phyloP scores from a whole-genome alignment of 2,888 invertebrate genomes.

The Ichneumoninae sp. region DNA sequence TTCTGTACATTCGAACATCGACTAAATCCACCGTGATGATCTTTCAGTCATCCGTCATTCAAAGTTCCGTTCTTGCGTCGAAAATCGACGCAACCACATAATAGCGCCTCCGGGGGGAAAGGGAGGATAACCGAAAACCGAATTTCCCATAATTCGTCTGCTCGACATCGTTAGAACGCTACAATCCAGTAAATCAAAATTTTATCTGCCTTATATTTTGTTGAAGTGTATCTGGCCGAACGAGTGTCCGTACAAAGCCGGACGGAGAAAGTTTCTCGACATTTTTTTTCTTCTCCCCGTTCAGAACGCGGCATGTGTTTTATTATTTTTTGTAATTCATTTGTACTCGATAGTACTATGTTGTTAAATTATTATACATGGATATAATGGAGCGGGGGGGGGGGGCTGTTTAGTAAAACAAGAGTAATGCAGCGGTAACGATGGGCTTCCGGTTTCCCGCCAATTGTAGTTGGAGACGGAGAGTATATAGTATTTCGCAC shows the following conservation, averaged over 20 bases:
- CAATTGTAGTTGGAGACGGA: neutral
- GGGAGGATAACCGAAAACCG: conserved; percentile 9
- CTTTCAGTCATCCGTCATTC: neutral
- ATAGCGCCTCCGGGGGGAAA: too few species aligned
- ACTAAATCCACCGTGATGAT: neutral
- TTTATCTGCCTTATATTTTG: too few species aligned
- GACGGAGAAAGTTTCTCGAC: conserved; percentile 19
- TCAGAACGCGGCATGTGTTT: too few species aligned
- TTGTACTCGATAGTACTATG: neutral
- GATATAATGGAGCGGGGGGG: neutral
- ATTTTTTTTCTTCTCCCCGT: neutral
- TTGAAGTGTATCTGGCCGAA: too few species aligned
- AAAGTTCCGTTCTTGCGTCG: too few species aligned
- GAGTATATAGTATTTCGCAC: neutral
- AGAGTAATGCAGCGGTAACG: neutral
- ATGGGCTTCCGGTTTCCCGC: neutral
- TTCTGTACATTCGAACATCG: neutral
- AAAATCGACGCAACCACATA: too few species aligned
- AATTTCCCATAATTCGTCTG: neutral
- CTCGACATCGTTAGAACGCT: neutral
- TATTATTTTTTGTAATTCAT: neutral
- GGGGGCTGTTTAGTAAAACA: neutral
- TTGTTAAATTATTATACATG: neutral
- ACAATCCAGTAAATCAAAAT: too few species aligned
- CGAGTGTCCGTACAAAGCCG: neutral